Evolutionary conservation across 2,797 vertebrate species (phyloP).

Genomic region (Tympanoctomys barrerae): DNA sequence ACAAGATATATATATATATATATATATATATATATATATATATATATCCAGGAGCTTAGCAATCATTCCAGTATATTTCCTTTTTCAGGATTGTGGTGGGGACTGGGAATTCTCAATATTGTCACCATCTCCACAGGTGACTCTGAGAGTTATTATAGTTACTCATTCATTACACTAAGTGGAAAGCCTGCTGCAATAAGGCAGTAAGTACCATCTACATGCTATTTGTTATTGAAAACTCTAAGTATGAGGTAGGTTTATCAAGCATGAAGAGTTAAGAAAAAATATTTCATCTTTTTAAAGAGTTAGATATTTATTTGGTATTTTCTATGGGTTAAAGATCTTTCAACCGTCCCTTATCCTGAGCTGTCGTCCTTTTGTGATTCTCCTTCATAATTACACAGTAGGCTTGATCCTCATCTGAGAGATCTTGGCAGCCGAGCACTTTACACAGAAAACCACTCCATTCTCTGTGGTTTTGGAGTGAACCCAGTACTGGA

Average conservation of each 20-base stretch:
- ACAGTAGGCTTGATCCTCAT: not conserved
- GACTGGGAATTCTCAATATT: slow-evolving; percentile 45
- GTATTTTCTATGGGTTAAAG: not conserved
- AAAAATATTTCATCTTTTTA: not conserved
- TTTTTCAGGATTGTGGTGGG: not conserved
- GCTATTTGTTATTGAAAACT: slow-evolving; percentile 14
- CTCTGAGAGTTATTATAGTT: not conserved
- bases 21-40: too few species aligned
- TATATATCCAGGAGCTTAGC: not conserved
- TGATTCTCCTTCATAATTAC: not conserved
- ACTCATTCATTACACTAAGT: not conserved
- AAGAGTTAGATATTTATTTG: slow-evolving; percentile 5
- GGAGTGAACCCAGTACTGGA: not conserved
- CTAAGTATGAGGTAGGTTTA: not conserved
- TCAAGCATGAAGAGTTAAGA: not conserved
- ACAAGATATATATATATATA: too few species aligned
- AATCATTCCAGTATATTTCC: not conserved
- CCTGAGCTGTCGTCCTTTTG: not conserved
- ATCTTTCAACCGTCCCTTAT: not conserved
- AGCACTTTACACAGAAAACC: not conserved
- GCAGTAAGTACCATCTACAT: not conserved
- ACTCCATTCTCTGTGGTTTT: not conserved
- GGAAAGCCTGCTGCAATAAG: not conserved
- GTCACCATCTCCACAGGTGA: slow-evolving; percentile 12
- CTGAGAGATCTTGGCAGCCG: not conserved